phyloP scores from a whole-genome alignment of 1,140 invertebrate genomes.

The Macrobrachium rosenbergii region DNA sequence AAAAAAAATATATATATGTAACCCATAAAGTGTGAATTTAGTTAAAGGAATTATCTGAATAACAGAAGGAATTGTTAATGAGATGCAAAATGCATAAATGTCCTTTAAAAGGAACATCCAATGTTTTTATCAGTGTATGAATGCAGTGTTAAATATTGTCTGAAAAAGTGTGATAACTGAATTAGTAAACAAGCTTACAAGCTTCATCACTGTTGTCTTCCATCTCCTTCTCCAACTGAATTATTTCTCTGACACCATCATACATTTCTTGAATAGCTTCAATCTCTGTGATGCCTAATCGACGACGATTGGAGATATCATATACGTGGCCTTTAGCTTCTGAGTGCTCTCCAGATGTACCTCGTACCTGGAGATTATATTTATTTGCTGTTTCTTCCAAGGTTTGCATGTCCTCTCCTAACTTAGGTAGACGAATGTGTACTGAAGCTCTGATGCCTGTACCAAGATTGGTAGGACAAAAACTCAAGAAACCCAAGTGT shows the following conservation, averaged over 20 bases:
- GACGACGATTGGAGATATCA: constrained; percentile 84
- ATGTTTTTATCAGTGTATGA: too few species aligned
- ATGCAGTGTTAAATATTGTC: too few species aligned
- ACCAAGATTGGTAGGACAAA: constrained; percentile 87
- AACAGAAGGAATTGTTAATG: too few species aligned
- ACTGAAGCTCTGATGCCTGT: constrained; percentile 88
- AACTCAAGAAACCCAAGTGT: constrained; percentile 86
- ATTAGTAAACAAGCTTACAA: too few species aligned
- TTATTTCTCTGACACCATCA: constrained; percentile 81
- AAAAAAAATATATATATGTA: too few species aligned
- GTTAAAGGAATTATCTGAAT: too few species aligned
- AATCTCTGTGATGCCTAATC: constrained; percentile 82
- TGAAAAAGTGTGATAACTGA: too few species aligned
- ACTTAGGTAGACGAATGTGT: constrained; percentile 84
- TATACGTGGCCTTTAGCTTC: constrained; percentile 71
- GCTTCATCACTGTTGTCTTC: too few species aligned
- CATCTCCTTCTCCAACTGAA: constrained; percentile 74
- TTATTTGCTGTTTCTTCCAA: constrained; percentile 85
- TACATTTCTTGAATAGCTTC: constrained; percentile 88
- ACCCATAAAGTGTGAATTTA: too few species aligned
- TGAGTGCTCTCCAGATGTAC: constrained; percentile 72
- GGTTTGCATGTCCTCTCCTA: constrained; percentile 84
- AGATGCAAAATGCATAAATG: too few species aligned
- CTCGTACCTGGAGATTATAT: constrained; percentile 79
- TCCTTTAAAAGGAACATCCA: too few species aligned